Conservation (phyloP, 2,888 invertebrate species). For the Microctonus aethiopoides region DNA sequence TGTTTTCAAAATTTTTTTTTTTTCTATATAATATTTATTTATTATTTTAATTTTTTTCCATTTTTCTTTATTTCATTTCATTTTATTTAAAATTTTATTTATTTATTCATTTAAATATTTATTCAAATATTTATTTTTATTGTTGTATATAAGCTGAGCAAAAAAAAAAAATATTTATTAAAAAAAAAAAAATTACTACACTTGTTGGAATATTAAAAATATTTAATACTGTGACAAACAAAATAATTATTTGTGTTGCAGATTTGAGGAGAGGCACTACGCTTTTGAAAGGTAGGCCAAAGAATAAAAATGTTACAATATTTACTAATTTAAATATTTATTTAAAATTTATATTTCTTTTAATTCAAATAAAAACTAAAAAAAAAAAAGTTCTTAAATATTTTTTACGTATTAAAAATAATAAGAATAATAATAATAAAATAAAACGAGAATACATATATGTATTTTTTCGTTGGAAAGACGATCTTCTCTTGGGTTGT, state of each 20-base stretch:
- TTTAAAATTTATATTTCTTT: no score
- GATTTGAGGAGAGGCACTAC: slow-evolving; percentile 67
- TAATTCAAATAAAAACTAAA: neutral
- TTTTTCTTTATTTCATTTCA: neutral
- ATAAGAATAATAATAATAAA: no score
- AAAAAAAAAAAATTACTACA: neutral
- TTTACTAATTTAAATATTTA: no score
- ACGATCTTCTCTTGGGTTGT: slow-evolving; percentile 31
- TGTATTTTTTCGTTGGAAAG: slow-evolving; percentile 1
- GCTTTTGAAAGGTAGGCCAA: slow-evolving; percentile 67
- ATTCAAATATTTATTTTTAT: no score
- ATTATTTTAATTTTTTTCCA: no score
- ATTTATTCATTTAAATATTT: neutral
- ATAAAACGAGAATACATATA: no score
- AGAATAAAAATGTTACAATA: no score
- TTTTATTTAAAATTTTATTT: slow-evolving; percentile 17
- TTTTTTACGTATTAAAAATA: no score
- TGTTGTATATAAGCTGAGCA: no score
- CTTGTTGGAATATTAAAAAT: neutral
- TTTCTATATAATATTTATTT: slow-evolving; percentile 13
- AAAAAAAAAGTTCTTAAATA: slow-evolving; percentile 1
- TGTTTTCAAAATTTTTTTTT: slow-evolving; percentile 24
- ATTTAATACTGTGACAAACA: neutral
- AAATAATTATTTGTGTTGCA: slow-evolving; percentile 59
- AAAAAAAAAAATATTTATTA: no score